Percentiles rank a stretch among this genome's conserved stretches.
Evolutionary conservation across 2,797 vertebrate genomes (phyloP).

Genomic region (Enteromius trimaculatus): DNA sequence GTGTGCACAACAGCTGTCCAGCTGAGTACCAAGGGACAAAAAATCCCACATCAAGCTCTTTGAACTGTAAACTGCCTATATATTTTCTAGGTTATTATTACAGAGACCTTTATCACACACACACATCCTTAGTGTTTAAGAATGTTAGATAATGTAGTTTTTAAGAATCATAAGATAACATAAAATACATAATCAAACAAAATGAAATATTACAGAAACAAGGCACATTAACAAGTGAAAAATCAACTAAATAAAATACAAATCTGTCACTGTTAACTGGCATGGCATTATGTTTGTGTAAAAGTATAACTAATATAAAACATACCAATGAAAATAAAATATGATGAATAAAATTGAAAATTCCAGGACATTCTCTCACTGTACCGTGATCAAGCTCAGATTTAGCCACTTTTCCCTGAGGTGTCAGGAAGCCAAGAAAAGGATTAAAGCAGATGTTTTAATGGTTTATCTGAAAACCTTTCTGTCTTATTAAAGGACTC

Average conservation of each 20-base stretch:
- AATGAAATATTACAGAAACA: not conserved
- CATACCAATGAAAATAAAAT: no score
- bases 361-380: not conserved
- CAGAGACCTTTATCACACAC: not conserved
- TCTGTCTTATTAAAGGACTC: slow-evolving; percentile 55
- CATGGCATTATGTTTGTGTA: not conserved
- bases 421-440: slow-evolving; percentile 27
- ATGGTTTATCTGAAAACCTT: slow-evolving; percentile 58
- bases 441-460: slow-evolving; percentile 53
- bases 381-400: not conserved
- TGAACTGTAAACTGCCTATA: not conserved
- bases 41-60: not conserved
- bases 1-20: not conserved
- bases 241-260: slow-evolving; percentile 14
- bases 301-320: not conserved
- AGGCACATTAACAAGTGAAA: slow-evolving; percentile 25
- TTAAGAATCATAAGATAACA: not conserved
- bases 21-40: slow-evolving; percentile 2
- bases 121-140: not conserved
- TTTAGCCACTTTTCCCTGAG: not conserved
- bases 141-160: not conserved
- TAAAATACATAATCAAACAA: not conserved
- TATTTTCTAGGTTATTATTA: not conserved
- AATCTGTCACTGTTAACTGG: not conserved
- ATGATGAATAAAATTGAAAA: no score